Conservation (phyloP, 2,888 invertebrate genomes). For the Mellilla xanthometata region DNA sequence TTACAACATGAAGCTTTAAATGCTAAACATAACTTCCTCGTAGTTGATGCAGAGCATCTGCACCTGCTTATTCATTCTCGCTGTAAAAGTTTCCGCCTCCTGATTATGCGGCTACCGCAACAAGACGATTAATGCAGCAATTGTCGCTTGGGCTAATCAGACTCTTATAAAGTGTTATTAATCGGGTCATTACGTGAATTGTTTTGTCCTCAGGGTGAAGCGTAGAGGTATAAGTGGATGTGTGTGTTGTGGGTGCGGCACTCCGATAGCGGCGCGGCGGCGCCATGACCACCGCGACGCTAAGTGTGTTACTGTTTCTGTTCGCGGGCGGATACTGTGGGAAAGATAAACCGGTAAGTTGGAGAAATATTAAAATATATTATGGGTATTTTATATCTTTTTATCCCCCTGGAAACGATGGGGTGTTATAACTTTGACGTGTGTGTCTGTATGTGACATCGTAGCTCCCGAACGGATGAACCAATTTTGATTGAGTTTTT, state of each 20-base stretch:
- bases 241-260: slow-evolving; percentile 22
- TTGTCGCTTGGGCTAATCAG: slow-evolving; percentile 30
- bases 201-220: slow-evolving; percentile 29
- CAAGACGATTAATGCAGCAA: slow-evolving; percentile 55
- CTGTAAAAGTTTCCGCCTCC: slow-evolving; percentile 51
- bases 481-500: too few species aligned
- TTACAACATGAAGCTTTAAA: too few species aligned
- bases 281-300: slow-evolving; percentile 58
- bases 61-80: slow-evolving; percentile 54
- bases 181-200: slow-evolving; percentile 29
- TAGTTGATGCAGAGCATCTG: slow-evolving; percentile 19
- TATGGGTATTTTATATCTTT: too few species aligned
- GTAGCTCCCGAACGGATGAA: too few species aligned
- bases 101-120: slow-evolving; percentile 58
- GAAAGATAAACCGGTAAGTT: slow-evolving; percentile 65
- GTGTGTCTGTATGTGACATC: too few species aligned
- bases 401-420: too few species aligned
- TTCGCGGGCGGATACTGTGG: slow-evolving; percentile 45
- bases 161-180: neutral
- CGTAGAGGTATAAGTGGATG: slow-evolving; percentile 8
- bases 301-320: slow-evolving; percentile 50
- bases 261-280: slow-evolving; percentile 40
- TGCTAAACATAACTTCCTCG: too few species aligned
- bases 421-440: too few species aligned
- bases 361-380: neutral